Base-by-base conservation (phyloP, 2,888 invertebrate genomes). In the Hirtodrosophila cameraria region DNA sequence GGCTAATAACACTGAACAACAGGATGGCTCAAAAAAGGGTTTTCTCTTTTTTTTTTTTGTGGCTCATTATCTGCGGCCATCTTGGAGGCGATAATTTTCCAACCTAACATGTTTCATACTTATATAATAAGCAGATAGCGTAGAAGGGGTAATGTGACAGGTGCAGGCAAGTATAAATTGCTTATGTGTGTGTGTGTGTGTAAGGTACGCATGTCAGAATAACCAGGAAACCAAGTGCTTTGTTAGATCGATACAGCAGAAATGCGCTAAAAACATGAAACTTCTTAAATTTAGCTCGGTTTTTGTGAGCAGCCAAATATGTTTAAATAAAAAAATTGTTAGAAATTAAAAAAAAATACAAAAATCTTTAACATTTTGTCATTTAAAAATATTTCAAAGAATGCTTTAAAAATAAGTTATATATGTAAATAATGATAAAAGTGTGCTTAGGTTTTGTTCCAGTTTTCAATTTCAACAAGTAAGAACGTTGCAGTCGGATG, bases 221-320 rank as follows among this genome's bases (percentile, higher is more conserved):
- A 33, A 33, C 16, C 33, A 38, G 41, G 39, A 30, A 54, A 25
- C 27, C 28, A 20, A 33, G 18, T 23, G 12, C 12, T 13, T 43
- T 72, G 72, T 69, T 69, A 52, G 54, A 72, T 69, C 69, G 66
- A 69, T 69, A 71, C 33, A 13, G 13, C 5, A 11, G n/a, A 16
- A 23, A 23, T 16, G 4, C 23, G 23, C 18, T 8, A 23, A 23
- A 8, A 23, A 23, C 23, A 23, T 23, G 23, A 6, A 8, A 23
- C 8, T 5, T 23, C 8, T 7, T 23, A 23, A 5, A 23, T 23
- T 23, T 23, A 23, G 1, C 8, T 7, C 8, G 6, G 2, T 8
- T 6, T 23, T 5, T 23, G 8, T 23, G 23, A 0, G 6, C n/a
- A n/a, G n/a, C n/a, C n/a, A n/a, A n/a, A n/a, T n/a, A n/a, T n/a